Percentiles rank a stretch among this genome's conserved stretches.
These are phyloP conservation scores for Suricata suricatta DNA, from an alignment of 2,113 vertebrate species.

Conservation along the genomic window DNA sequence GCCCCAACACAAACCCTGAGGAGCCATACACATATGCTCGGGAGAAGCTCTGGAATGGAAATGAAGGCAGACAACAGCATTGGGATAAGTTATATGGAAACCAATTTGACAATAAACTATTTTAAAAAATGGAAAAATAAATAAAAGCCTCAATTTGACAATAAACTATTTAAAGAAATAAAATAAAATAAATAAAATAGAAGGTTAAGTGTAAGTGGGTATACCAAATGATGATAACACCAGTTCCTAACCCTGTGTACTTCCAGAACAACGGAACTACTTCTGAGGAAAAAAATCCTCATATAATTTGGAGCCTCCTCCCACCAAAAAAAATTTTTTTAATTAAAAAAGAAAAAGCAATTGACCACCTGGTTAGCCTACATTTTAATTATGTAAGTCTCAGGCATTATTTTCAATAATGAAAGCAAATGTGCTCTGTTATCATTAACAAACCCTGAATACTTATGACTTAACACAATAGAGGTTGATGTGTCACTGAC, in stretches of 20 bases:
- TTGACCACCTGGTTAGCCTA: background rate
- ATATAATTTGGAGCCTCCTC: background rate
- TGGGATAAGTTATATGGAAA: background rate
- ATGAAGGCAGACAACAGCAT: background rate
- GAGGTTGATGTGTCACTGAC: background rate
- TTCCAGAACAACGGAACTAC: background rate
- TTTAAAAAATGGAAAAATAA: no score
- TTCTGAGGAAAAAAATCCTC: background rate
- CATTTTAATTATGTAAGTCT: background rate
- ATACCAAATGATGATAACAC: background rate
- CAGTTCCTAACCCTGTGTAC: background rate
- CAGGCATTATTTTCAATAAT: background rate
- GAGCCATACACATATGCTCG: background rate
- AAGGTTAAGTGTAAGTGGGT: background rate
- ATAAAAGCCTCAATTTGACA: no score
- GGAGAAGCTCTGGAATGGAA: background rate
- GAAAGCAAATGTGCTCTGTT: background rate
- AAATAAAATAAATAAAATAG: background rate
- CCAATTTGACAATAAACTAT: no score
- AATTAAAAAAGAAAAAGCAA: background rate
- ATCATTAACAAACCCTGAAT: background rate
- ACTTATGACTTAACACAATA: background rate
- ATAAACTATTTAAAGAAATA: no score
- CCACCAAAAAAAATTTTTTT: background rate
- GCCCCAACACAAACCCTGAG: background rate